Base-by-base conservation (phyloP, 1,140 invertebrate species). In the Archivesica marissinica region DNA sequence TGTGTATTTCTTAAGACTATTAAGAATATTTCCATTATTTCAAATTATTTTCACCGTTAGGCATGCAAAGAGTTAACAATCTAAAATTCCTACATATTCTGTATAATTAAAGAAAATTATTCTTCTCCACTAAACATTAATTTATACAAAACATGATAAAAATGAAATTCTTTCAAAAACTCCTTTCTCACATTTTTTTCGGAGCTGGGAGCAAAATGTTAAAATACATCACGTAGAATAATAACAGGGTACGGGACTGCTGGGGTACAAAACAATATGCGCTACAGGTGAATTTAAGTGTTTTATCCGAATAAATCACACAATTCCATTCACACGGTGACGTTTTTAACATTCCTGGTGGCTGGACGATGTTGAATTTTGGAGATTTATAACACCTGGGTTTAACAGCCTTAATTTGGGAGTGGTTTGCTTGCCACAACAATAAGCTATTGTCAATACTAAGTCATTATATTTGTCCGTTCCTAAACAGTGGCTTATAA, bases 251-350 rank as follows among this genome's bases (percentile, higher is more conserved):
- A 72, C 30, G 25, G 30, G 68, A 72, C 41, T 33, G 39, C 41
- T 33, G 20, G 41, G n/a, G 68, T 72, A 50, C 68, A 72, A 50
- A 72, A 72, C 68, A 72, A 72, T 72, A 72, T 72, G 68, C 25
- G 68, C n/a, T 33, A 72, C 68, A 72, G 68, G 68, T 47, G 76
- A 78, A 78, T 78, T 78, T 39, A 78, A 78, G 76, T 78, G 54
- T 78, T 78, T 78, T 64, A 59, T 78, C 28, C 54, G 28, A 78
- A 78, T 78, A 78, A 78, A 78, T 78, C 76, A 78, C 76, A 78
- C 39, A 41, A 64, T 44, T 41, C 11, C 59, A 41, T 64, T 64
- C 39, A 47, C 20, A 30, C 54, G 17, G 15, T 78, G 76, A 78
- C 76, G 59, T 64, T 47, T 56, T 59, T 59, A 39, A 38, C 76